These are phyloP conservation scores for Brachirus orientalis DNA, from an alignment of 2,113 vertebrate genomes.

Conservation along the genomic window DNA sequence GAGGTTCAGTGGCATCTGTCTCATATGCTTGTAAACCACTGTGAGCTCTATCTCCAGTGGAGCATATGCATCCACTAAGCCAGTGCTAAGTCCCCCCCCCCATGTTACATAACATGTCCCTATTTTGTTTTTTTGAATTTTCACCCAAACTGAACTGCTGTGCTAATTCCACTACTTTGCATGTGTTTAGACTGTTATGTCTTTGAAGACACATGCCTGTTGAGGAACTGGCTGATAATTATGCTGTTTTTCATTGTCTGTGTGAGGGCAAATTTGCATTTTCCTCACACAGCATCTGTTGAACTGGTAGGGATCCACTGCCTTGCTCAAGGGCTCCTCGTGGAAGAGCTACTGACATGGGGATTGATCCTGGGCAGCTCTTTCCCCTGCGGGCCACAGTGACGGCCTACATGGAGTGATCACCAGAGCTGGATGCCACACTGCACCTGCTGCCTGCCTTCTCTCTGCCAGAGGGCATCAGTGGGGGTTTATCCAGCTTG, in stretches of 20 bases:
- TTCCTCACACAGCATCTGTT: constrained; percentile 24
- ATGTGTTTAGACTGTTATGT: background rate
- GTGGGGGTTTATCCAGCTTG: constrained; percentile 58
- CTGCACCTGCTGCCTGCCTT: constrained; percentile 56
- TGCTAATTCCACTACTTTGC: constrained; percentile 25
- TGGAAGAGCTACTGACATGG: background rate
- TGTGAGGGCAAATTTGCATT: constrained; percentile 1
- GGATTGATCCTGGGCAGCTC: constrained; percentile 17
- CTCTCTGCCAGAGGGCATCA: constrained; percentile 57
- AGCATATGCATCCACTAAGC: constrained; percentile 52
- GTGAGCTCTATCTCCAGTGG: constrained; percentile 34
- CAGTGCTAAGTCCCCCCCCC: background rate
- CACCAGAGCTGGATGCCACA: constrained; percentile 48
- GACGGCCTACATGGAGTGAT: constrained; percentile 36
- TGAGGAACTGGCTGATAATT: constrained; percentile 14
- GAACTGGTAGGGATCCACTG: constrained; percentile 16
- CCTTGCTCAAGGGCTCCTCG: constrained; percentile 29
- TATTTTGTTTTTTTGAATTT: constrained; percentile 41
- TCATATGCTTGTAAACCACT: constrained; percentile 48
- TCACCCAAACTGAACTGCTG: constrained; percentile 17
- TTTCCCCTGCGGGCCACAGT: constrained; percentile 7
- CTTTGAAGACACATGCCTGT: constrained; percentile 5
- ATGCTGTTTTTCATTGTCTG: constrained; percentile 3
- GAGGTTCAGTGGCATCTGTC: constrained; percentile 50
- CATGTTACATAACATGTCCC: constrained; percentile 35